phyloP scores from a whole-genome alignment of 2,888 invertebrate species.

The Ennomos fuscantarius region DNA sequence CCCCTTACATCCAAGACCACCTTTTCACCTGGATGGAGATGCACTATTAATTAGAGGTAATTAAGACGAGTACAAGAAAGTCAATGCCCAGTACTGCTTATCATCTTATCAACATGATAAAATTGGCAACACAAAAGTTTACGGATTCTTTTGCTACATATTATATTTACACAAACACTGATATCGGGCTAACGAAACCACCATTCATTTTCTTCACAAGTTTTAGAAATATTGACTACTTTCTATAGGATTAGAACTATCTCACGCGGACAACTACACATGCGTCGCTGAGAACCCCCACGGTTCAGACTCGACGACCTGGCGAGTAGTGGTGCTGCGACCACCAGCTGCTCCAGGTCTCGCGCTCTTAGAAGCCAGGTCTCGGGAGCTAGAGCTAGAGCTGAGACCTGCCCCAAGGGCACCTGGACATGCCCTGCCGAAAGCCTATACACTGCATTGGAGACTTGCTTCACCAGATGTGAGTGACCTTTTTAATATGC shows the following conservation, averaged over 20 bases:
- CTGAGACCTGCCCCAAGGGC: constrained; percentile 66
- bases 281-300: constrained; percentile 93
- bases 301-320: constrained; percentile 93
- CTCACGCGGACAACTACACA: constrained; percentile 91
- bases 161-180: too few species aligned
- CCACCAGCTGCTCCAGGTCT: constrained; percentile 89
- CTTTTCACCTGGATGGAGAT: constrained; percentile 88
- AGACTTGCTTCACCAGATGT: constrained; percentile 89
- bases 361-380: constrained; percentile 80
- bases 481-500: constrained; percentile 46
- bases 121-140: too few species aligned
- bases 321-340: constrained; percentile 90
- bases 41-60: constrained; percentile 88
- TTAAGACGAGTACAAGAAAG: constrained; percentile 2
- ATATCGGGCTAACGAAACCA: too few species aligned
- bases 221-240: not conserved
- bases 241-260: constrained; percentile 86
- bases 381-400: constrained; percentile 74
- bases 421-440: constrained; percentile 75
- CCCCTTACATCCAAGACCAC: constrained; percentile 87
- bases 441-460: constrained; percentile 88
- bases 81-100: too few species aligned
- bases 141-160: too few species aligned
- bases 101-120: too few species aligned
- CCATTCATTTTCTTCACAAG: too few species aligned